Percentiles rank a stretch among this genome's conserved stretches.
phyloP scores from a whole-genome alignment of 2,113 vertebrate species.

The Corydoras sp. region DNA sequence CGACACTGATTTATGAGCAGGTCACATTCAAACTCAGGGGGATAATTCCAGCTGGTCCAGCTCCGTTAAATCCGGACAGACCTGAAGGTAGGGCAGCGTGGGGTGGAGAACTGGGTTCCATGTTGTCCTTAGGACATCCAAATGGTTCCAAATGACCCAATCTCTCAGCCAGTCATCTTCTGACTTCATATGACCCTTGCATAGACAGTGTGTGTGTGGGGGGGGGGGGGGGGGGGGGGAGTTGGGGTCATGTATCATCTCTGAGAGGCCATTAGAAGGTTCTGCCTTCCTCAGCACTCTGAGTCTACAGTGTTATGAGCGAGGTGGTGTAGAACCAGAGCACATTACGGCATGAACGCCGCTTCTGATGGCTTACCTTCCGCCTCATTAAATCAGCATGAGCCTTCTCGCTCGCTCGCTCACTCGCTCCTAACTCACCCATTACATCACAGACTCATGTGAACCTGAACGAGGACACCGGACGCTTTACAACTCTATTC shows the following conservation, averaged over 20 bases:
- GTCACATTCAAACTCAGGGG: not conserved
- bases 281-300: constrained; percentile 53
- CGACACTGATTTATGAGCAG: not conserved
- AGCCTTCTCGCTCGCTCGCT: constrained; percentile 13
- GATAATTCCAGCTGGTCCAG: constrained; percentile 3
- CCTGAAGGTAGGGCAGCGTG: not conserved
- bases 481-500: not conserved
- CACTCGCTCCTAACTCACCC: not conserved
- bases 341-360: constrained; percentile 16
- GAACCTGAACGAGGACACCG: not conserved
- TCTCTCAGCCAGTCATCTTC: not conserved
- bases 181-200: constrained; percentile 5
- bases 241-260: constrained; percentile 38
- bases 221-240: not conserved
- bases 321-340: constrained; percentile 46
- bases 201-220: constrained; percentile 17
- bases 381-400: constrained; percentile 36
- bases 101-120: not conserved
- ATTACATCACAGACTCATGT: not conserved
- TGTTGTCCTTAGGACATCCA: not conserved
- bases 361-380: constrained; percentile 26
- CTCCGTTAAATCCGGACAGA: not conserved
- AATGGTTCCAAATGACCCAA: not conserved
- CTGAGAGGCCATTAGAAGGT: constrained; percentile 49
- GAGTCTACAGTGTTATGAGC: constrained; percentile 36